phyloP scores from a whole-genome alignment of 2,797 vertebrate genomes.

The Sebastes minor region DNA sequence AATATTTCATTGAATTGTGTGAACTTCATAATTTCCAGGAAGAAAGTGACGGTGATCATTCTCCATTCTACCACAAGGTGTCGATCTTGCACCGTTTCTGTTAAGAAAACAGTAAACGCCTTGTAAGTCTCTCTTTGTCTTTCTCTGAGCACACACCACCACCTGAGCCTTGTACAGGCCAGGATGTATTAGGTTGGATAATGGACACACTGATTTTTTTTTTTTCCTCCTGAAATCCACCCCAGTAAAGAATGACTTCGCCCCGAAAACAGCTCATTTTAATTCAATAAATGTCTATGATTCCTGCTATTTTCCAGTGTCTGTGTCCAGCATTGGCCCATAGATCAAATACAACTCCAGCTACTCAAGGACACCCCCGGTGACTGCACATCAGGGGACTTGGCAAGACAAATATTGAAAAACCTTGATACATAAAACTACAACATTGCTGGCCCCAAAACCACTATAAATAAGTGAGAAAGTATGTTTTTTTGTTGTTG shows the following conservation, averaged over 20 bases:
- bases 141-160: conserved; percentile 12
- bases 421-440: conserved; percentile 16
- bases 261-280: conserved; percentile 3
- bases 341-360: conserved; percentile 27
- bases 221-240: not conserved
- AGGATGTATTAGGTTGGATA: not conserved
- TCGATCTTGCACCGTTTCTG: conserved; percentile 37
- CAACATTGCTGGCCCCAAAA: not conserved
- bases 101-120: conserved; percentile 4
- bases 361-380: conserved; percentile 11
- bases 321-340: conserved; percentile 27
- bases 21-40: not conserved
- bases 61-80: conserved; percentile 62
- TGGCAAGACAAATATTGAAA: conserved; percentile 30
- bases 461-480: not conserved
- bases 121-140: conserved; percentile 57
- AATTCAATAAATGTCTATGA: conserved; percentile 38
- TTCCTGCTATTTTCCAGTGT: conserved; percentile 51
- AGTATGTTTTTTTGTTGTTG: not conserved
- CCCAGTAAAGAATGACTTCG: not conserved
- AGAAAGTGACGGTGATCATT: not conserved
- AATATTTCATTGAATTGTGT: not conserved
- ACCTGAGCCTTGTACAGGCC: conserved; percentile 29
- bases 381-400: not conserved
- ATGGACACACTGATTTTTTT: conserved; percentile 10